A percentile compares a stretch with the other conserved stretches of the same genome.
Conservation (phyloP, 2,113 vertebrate genomes). For the Beaufortia kweichowensis region DNA sequence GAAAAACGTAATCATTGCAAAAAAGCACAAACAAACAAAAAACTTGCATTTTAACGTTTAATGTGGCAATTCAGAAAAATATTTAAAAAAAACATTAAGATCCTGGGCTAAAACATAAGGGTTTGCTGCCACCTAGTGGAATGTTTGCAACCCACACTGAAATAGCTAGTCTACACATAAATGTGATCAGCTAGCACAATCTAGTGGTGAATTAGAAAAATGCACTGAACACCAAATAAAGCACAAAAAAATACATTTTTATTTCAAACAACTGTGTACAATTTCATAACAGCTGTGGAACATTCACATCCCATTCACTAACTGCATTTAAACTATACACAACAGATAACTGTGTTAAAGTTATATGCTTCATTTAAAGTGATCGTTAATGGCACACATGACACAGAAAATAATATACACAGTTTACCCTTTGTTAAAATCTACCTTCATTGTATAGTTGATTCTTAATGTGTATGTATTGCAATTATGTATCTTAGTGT, state of each 20-base stretch:
- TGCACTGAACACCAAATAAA: not conserved
- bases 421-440: too few species aligned
- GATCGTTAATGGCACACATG: too few species aligned
- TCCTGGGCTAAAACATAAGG: slow-evolving; percentile 1
- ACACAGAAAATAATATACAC: too few species aligned
- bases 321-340: too few species aligned
- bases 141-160: not conserved
- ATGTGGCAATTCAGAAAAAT: not conserved
- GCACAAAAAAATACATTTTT: not conserved
- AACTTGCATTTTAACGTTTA: not conserved
- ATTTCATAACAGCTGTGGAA: not conserved
- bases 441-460: too few species aligned
- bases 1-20: not conserved
- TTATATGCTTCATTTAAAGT: too few species aligned
- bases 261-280: not conserved
- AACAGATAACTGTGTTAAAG: too few species aligned
- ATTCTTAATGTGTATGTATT: too few species aligned
- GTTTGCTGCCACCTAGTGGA: slow-evolving; percentile 69
- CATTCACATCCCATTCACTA: too few species aligned
- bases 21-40: slow-evolving; percentile 5
- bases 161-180: not conserved
- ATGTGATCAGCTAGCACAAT: slow-evolving; percentile 60
- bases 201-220: slow-evolving; percentile 49
- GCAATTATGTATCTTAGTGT: too few species aligned
- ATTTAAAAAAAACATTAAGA: not conserved